Percentiles rank a stretch among this genome's conserved stretches.
Conservation (phyloP, 2,888 invertebrate genomes). For the Plagodis pulveraria region DNA sequence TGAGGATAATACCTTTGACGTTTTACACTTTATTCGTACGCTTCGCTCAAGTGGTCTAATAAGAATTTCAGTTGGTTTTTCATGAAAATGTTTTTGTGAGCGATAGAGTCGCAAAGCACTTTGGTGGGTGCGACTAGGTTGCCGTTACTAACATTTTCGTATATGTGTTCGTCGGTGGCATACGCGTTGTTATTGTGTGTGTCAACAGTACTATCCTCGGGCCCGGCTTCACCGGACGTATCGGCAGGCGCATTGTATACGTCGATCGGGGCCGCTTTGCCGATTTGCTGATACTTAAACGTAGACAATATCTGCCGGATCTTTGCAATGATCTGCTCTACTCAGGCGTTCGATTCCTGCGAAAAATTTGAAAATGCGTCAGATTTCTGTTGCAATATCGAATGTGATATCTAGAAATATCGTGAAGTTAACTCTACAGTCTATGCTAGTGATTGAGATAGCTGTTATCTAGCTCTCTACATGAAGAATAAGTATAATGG, state of each 20-base stretch:
- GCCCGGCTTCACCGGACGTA: slow-evolving; percentile 65
- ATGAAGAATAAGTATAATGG: slow-evolving; percentile 51
- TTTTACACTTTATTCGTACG: slow-evolving; percentile 84
- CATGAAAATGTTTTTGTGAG: slow-evolving; percentile 79
- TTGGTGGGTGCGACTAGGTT: slow-evolving; percentile 78
- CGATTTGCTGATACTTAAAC: slow-evolving; percentile 88
- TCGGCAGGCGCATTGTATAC: slow-evolving; percentile 74
- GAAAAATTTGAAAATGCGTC: slow-evolving; percentile 80
- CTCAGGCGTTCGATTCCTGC: slow-evolving; percentile 95
- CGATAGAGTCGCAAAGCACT: slow-evolving; percentile 78
- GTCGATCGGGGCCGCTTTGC: slow-evolving; percentile 78
- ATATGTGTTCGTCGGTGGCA: slow-evolving; percentile 55
- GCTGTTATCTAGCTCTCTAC: slow-evolving; percentile 67
- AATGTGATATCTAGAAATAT: slow-evolving; percentile 41
- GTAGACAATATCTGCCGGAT: slow-evolving; percentile 91
- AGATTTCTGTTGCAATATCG: slow-evolving; percentile 61
- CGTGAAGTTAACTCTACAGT: slow-evolving; percentile 63
- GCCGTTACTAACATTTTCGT: slow-evolving; percentile 77
- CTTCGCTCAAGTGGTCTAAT: slow-evolving; percentile 87
- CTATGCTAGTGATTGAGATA: slow-evolving; percentile 68
- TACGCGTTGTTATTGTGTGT: slow-evolving; percentile 63
- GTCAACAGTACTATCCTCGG: slow-evolving; percentile 75
- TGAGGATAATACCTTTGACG: slow-evolving; percentile 77
- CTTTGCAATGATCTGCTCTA: slow-evolving; percentile 94
- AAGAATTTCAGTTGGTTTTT: slow-evolving; percentile 85